Evolutionary conservation across 2,113 vertebrate species (phyloP), one percentile per base, ranked within the genome.

Genomic region (Pelvicachromis taeniatus): DNA sequence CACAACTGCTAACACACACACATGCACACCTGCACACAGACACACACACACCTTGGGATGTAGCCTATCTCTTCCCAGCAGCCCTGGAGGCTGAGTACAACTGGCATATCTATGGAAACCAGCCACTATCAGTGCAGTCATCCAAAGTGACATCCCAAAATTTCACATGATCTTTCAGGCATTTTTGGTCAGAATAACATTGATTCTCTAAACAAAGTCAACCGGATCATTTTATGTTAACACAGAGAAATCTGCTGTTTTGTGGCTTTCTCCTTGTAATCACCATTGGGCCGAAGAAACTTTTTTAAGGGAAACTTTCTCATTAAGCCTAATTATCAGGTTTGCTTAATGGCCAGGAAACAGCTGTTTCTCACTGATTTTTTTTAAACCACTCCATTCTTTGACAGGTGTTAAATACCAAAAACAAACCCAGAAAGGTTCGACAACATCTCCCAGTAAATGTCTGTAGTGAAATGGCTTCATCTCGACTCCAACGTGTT

Each of bases 21-120:
- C 63, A 68, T 48, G 78, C 45, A 54, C 1, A 48, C 58, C 4
- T 75, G 19, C 56, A 54, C 56, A 14, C 68, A 65, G n/a, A n/a
- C 59, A 73, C 9, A 54, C 45, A 29, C 17, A 9, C 42, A 82
- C 45, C 29, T 48, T 70, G 58, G 78, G 80, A 84, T 82, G 29
- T 38, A 58, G 75, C 68, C 84, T 87, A 87, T 91, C 89, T 87
- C 61, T 54, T 42, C 48, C 77, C 63, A 87, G 85, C 90, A 90
- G 87, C 79, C 78, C 77, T 10, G 8, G 29, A 58, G 82, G 85
- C 70, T 58, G 61, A 59, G 83, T 58, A 55, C 81, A 50, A 52
- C 79, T 83, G 81, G 48, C 70, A 68, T 85, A 85, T 87, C n/a
- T 48, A 81, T 52, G 42, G 53, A 82, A 87, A 87, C 6, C 56